Evolutionary conservation across 53 echinoderm and acorn worm genomes (phyloP).

Genomic region (Temnopleurus reevesii): DNA sequence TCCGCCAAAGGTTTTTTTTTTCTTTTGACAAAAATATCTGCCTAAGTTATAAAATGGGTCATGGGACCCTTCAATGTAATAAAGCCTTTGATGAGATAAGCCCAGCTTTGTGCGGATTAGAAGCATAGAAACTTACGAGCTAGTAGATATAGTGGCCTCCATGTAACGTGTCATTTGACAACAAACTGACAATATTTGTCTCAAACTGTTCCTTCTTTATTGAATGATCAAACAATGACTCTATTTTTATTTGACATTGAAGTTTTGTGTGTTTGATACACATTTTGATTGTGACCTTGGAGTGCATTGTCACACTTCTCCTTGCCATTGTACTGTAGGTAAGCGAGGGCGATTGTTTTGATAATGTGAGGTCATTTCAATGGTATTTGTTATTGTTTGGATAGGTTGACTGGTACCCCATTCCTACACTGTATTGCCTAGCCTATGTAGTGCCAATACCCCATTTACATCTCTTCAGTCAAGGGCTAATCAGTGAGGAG

Average conservation of each 20-base stretch:
- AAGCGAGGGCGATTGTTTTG: not conserved
- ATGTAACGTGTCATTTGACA: not conserved
- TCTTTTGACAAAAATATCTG: not conserved
- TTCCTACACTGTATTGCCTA: too few species aligned
- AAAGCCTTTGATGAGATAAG: not conserved
- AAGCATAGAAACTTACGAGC: not conserved
- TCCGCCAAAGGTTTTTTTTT: not conserved
- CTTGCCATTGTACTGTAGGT: not conserved
- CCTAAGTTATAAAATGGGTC: not conserved
- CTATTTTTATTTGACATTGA: not conserved
- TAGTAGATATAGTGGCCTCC: not conserved
- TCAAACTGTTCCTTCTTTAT: not conserved
- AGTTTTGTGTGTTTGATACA: not conserved
- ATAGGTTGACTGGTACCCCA: not conserved
- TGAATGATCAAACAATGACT: not conserved
- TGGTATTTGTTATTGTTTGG: constrained; percentile 15
- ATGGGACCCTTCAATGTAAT: not conserved
- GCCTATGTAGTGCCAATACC: too few species aligned
- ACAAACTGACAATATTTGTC: not conserved
- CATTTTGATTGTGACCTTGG: not conserved
- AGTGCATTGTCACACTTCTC: not conserved
- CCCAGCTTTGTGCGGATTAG: not conserved
- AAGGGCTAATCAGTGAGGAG: too few species aligned
- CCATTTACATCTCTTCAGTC: too few species aligned
- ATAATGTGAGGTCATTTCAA: constrained; percentile 12